Base-by-base conservation (phyloP, 2,888 invertebrate species). In the Hypena proboscidalis region DNA sequence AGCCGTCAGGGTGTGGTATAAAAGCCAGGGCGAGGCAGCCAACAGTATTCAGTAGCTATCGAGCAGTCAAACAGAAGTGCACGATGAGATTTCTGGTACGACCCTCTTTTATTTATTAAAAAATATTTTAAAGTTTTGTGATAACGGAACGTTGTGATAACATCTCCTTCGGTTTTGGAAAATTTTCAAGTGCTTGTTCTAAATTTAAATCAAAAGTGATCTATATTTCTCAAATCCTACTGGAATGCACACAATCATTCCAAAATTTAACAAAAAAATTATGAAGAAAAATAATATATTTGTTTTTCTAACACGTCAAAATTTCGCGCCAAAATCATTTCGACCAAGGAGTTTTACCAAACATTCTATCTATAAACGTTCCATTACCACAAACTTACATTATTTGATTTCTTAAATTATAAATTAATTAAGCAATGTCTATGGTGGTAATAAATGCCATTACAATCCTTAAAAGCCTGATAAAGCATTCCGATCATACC, bases 71-170 rank as follows among this genome's bases (percentile, higher is more conserved):
- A 78, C 70, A 81, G 90, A 90, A 90, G 88, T 90, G 82, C 90
- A 90, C 73, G 84, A 90, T 90, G 90, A 90, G 89, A 90, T 90
- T 90, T 74, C 87, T 90, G 89, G 89, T 90, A 85, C 72, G 77
- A 68, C 49, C 59, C 37, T 52, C 41, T 34, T 35, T 61, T 70
- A 69, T 60, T 67, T 67, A 48, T 35, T 46, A 50, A 38, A 31
- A 36, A 41, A 14, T 26, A 35, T 43, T 17, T 29, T 17, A 13
- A 9, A 22, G 21, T 31, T 38, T 45, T 46, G 30, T 44, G 45
- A 38, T 52, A 66, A 44, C 35, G 29, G 20, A 58, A 56, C 43
- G 31, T 34, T 46, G 13, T 9, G 41, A 21, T 15, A 22, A 30
- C n/a, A 5, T 6, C n/a, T 4, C 8, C 11, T 25, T 19, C 1